Conservation (phyloP, 2,797 vertebrate genomes). For the Vireo griseus region DNA sequence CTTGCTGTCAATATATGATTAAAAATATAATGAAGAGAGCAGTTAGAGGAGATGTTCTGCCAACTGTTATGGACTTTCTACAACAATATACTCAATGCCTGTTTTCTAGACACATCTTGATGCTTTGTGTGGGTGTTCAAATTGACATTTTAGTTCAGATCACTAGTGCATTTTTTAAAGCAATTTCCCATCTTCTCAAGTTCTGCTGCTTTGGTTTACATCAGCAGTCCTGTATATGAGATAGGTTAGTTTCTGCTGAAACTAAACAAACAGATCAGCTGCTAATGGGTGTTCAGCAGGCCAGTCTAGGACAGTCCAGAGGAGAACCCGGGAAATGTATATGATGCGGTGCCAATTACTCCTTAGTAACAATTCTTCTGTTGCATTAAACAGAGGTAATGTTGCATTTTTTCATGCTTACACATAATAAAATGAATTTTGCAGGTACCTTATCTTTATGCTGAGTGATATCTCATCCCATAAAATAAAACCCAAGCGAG, state of each 20-base stretch:
- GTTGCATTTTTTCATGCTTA: not conserved
- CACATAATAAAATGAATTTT: fast-evolving
- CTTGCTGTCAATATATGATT: not conserved
- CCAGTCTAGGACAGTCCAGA: not conserved
- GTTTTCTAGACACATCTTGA: not conserved
- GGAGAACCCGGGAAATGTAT: not conserved
- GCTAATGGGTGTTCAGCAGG: not conserved
- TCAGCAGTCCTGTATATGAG: not conserved
- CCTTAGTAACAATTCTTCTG: not conserved
- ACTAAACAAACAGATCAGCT: not conserved
- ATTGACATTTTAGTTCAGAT: not conserved
- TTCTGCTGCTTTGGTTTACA: not conserved
- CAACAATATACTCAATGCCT: not conserved
- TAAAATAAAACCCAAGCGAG: not conserved
- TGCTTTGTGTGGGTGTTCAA: not conserved
- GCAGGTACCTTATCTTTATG: not conserved
- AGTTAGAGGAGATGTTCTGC: not conserved
- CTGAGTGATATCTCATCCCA: not conserved
- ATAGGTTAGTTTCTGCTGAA: not conserved
- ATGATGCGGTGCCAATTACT: not conserved
- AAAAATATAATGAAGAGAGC: not conserved
- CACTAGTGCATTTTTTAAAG: not conserved
- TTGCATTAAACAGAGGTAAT: not conserved
- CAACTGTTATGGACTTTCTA: not conserved
- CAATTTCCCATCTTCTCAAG: not conserved